These are phyloP conservation scores for Brachypterus glaber DNA, from an alignment of 2,888 invertebrate genomes.

Conservation along the genomic window DNA sequence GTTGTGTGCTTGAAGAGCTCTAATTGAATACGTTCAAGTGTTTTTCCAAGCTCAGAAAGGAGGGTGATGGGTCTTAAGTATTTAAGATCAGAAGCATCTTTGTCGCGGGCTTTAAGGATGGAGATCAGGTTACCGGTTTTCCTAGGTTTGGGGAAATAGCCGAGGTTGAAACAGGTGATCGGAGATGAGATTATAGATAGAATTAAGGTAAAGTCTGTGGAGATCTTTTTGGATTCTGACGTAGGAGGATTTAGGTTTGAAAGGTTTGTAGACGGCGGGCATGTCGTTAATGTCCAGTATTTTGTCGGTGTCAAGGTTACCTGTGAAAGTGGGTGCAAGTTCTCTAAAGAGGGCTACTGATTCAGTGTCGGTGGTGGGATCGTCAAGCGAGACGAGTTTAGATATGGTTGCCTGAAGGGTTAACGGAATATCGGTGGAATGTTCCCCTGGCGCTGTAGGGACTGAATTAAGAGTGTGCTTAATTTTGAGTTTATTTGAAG, in stretches of 20 bases:
- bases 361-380: background rate
- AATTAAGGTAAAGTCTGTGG: no score
- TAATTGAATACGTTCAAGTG: background rate
- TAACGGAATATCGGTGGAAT: background rate
- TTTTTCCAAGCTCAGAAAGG: background rate
- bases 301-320: background rate
- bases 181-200: background rate
- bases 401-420: background rate
- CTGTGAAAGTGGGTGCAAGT: background rate
- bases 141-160: conserved; percentile 7
- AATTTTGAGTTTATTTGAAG: no score
- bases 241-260: no score
- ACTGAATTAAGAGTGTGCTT: no score
- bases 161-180: background rate
- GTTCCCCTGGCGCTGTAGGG: background rate
- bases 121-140: conserved; percentile 4
- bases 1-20: conserved; percentile 4
- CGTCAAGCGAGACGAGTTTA: background rate
- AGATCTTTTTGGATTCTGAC: no score
- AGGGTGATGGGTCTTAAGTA: conserved; percentile 9
- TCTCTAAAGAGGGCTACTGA: no score
- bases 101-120: conserved; percentile 4
- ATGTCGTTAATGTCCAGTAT: no score
- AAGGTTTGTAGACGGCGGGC: no score
- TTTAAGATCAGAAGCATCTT: background rate